Percentiles rank a stretch among this genome's conserved stretches.
These are phyloP conservation scores for Leucoraja erinaceus DNA, from an alignment of 2,113 vertebrate species.

Conservation along the genomic window DNA sequence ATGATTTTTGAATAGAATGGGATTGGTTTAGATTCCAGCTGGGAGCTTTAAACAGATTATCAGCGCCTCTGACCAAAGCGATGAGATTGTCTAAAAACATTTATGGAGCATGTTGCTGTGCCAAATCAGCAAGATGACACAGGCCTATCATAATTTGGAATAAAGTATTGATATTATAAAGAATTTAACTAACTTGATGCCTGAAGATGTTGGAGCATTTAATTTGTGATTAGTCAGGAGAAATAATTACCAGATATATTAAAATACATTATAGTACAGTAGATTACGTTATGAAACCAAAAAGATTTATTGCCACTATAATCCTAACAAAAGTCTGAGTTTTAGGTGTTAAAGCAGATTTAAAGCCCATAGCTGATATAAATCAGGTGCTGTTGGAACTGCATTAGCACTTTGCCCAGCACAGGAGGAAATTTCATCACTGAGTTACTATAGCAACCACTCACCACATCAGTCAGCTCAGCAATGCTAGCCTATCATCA, in stretches of 20 bases:
- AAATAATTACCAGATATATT: background rate
- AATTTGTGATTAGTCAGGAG: background rate
- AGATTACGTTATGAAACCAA: background rate
- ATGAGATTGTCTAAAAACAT: background rate
- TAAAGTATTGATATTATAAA: background rate
- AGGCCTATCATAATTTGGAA: background rate
- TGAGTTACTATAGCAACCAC: slow-evolving; percentile 66
- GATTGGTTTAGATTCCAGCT: background rate
- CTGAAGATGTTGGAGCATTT: background rate
- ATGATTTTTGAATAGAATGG: background rate
- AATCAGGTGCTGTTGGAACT: slow-evolving; percentile 39
- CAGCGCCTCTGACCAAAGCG: background rate
- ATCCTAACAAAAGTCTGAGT: background rate
- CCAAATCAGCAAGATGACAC: background rate
- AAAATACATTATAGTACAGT: background rate
- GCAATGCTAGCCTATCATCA: slow-evolving; percentile 55
- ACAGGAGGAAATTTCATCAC: slow-evolving; percentile 49
- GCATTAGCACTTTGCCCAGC: slow-evolving; percentile 41
- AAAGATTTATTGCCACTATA: background rate
- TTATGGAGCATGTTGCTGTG: background rate
- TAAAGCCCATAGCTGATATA: background rate
- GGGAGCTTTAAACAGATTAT: background rate
- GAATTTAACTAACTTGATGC: background rate
- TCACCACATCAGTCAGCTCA: slow-evolving; percentile 51
- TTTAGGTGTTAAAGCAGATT: slow-evolving; percentile 5